Evolutionary conservation across 2,797 vertebrate species (phyloP), one percentile per base, ranked within the genome.

Genomic region (Cryptoprocta ferox): DNA sequence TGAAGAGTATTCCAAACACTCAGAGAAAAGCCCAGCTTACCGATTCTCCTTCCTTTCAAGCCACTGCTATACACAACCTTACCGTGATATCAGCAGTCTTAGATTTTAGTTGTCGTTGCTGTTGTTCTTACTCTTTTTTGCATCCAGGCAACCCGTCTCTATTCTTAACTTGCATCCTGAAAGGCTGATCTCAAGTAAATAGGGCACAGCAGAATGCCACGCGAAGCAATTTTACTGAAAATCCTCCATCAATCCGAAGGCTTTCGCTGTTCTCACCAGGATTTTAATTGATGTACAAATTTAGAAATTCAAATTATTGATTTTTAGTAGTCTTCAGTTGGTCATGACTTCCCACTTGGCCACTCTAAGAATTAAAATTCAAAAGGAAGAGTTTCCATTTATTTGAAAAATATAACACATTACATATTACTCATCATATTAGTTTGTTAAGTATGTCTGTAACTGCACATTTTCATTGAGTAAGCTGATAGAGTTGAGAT

Each of bases 401-500:
- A 4, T 94, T 98, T 94, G 96, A 84, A 81, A 90, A 80, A 96
- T 95, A 79, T n/a, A 89, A 24, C 15, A 78, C 13, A 80, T 91
- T 66, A 65, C 53, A n/a, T 94, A 95, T 94, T 66, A 68, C 1
- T 89, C 48, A 85, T 93, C 37, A 85, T 98, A 86, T 92, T 37
- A 88, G 70, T 96, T 94, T 95, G 91, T 45, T 98, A 95, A 92
- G 56, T 94, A 92, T 89, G 89, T 93, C 63, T 83, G 85, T 96
- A 96, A 96, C 30, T 97, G 42, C 66, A 94, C 75, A 68, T 97
- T 98, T 98, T 98, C 82, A 95, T 94, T 90, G 96, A 78, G 89
- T 98, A 87, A 89, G 87, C 21, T 97, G 92, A 18, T 71, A 95
- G 86, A 97, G 95, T 89, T 91, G 71, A 94, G 91, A 96, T 63